Evolutionary conservation across 2,797 vertebrate species (phyloP), one percentile per base, ranked within the genome.

Genomic region (Paramormyrops hopkinsi): DNA sequence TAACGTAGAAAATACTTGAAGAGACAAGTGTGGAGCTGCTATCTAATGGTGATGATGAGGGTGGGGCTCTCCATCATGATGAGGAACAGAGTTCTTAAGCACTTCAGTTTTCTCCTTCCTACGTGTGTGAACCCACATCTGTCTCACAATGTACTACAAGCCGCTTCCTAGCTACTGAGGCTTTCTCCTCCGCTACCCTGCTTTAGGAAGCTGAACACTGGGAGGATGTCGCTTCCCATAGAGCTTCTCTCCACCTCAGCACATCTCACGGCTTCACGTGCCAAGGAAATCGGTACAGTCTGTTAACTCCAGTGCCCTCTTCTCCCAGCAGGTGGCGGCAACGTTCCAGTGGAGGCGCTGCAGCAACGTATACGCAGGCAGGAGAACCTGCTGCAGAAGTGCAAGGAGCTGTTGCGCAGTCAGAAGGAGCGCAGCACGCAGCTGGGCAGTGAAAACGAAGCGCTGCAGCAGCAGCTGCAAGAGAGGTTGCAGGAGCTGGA

Each of bases 401-500:
- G 97, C 91, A 99, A 97, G 93, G 97, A 98, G 44, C 92, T 95
- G 86, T 96, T 99, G 85, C 95, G 90, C 11, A 96, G 95, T 0
- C 97, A 97, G 90, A 98, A 98, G 92, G 98, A 99, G 88, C 91
- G 95, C 1, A 97, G 95, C 0, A 56, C 94, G 0, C 97, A 98
- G 3, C 92, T 99, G 91, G 92, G 93, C 92, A 98, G 95, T 0
- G 98, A 99, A 93, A 99, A 99, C 0, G 99, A 99, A 88, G 96
- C 97, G 0, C 95, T 99, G 76, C 98, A 99, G 90, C 96, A 98
- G 73, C 99, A 99, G 91, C 95, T 99, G 83, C 97, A 98, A 88
- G 98, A 99, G 92, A 96, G 98, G 51, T 96, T 99, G 90, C 97
- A 98, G 91, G 98, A 99, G 88, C 95, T 99, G 90, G 98, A 99